Percentiles rank a stretch among this genome's conserved stretches.
These are phyloP conservation scores for Aphidius ervi DNA, from an alignment of 1,140 invertebrate genomes.

Conservation along the genomic window DNA sequence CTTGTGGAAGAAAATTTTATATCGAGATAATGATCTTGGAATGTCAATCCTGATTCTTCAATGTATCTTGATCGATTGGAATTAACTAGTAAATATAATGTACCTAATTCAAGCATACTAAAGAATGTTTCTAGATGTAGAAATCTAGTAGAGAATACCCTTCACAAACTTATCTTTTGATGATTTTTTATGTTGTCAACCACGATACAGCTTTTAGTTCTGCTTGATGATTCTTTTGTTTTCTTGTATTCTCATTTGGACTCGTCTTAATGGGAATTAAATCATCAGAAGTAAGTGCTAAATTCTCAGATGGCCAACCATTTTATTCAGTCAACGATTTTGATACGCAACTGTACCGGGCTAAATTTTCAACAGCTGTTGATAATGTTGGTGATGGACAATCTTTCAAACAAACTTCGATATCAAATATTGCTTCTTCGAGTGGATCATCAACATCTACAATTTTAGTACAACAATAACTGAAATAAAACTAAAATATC, in stretches of 20 bases:
- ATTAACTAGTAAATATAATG: conserved; percentile 88
- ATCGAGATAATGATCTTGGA: conserved; percentile 80
- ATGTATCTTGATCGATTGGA: conserved; percentile 87
- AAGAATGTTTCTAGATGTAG: conserved; percentile 93
- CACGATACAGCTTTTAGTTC: conserved; percentile 73
- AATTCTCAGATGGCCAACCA: conserved; percentile 31
- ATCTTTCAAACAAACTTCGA: too few relatives aligned
- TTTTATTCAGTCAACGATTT: conserved; percentile 46
- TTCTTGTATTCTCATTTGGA: conserved; percentile 41
- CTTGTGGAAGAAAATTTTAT: conserved; percentile 74
- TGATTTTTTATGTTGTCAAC: conserved; percentile 66
- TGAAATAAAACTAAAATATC: too few relatives aligned
- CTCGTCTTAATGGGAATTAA: conserved; percentile 83
- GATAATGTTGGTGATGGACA: too few relatives aligned
- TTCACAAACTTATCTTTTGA: conserved; percentile 81
- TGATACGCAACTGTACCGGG: too few relatives aligned
- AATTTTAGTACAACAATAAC: too few relatives aligned
- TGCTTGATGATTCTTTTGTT: conserved; percentile 52
- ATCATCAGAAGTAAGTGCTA: conserved; percentile 58
- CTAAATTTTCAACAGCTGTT: too few relatives aligned
- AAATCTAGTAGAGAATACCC: conserved; percentile 83
- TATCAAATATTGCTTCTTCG: too few relatives aligned
- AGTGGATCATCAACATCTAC: too few relatives aligned
- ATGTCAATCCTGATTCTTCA: conserved; percentile 74
- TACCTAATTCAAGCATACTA: conserved; percentile 93